phyloP scores from a whole-genome alignment of 2,888 invertebrate species.

The Drosophila vallismaia region DNA sequence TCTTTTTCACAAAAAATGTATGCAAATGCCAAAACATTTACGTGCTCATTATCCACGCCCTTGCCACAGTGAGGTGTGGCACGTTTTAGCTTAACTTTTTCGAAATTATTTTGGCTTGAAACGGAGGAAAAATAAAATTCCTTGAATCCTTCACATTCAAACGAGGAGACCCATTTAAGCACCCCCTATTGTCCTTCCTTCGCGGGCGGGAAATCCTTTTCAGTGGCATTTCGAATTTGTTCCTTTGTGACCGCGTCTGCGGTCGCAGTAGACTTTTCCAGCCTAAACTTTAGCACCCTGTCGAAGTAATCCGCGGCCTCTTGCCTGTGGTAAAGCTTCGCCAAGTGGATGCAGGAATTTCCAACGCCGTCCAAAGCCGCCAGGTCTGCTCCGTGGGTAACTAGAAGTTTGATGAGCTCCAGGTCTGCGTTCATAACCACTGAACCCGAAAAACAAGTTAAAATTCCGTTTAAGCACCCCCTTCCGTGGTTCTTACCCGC shows the following conservation, averaged over 20 bases:
- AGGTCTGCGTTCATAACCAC: conserved; percentile 80
- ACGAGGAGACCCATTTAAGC: conserved; percentile 1
- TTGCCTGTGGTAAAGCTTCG: conserved; percentile 74
- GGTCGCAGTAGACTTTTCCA: conserved; percentile 39
- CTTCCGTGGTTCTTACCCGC: conserved; percentile 48
- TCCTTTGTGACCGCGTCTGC: conserved; percentile 10
- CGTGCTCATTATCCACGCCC: conserved; percentile 1
- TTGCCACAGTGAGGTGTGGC: neutral
- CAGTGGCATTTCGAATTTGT: conserved; percentile 27
- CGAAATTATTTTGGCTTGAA: neutral
- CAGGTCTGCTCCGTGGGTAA: conserved; percentile 76
- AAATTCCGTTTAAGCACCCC: neutral
- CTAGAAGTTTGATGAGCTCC: conserved; percentile 79
- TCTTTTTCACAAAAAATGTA: neutral
- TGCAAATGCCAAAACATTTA: neutral
- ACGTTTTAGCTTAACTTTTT: no score
- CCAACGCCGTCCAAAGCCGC: conserved; percentile 70
- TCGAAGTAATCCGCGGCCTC: conserved; percentile 73
- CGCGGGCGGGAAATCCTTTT: conserved; percentile 3
- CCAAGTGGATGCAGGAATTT: conserved; percentile 77
- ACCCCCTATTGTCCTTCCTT: conserved; percentile 1
- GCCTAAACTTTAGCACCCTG: conserved; percentile 61
- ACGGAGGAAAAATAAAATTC: conserved; percentile 1
- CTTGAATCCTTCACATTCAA: conserved; percentile 2
- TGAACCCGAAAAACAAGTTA: conserved; percentile 36